Evolutionary conservation across 2,888 invertebrate species (phyloP).

Genomic region (Pheosia gnoma): DNA sequence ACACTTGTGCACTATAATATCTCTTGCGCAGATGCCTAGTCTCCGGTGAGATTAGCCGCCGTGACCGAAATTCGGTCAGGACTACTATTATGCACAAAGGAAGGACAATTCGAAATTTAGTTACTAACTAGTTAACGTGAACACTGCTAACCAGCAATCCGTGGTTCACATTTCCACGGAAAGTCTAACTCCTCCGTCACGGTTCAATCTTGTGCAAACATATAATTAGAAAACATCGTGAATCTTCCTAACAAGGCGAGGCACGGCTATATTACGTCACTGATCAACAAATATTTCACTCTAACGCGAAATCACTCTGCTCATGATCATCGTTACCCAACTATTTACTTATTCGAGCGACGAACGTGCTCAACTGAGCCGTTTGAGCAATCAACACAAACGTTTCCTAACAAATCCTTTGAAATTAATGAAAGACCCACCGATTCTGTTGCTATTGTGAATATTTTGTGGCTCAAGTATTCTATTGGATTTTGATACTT

Average conservation of each 20-base stretch:
- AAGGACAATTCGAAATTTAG: no score
- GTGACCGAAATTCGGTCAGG: no score
- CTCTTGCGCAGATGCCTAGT: no score
- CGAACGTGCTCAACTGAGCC: constrained; percentile 23
- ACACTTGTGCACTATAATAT: no score
- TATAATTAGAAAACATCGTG: constrained; percentile 1
- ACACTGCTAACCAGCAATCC: no score
- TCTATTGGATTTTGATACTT: background rate
- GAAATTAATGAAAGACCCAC: background rate
- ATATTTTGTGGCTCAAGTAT: background rate
- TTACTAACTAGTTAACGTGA: no score
- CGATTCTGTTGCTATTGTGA: background rate
- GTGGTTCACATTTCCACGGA: background rate
- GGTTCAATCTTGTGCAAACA: background rate
- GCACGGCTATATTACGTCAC: constrained; percentile 37
- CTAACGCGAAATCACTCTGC: constrained; percentile 43
- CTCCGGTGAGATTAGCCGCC: no score
- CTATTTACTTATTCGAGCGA: constrained; percentile 56
- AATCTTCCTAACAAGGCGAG: constrained; percentile 3
- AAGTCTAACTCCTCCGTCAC: background rate
- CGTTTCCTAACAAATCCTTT: constrained; percentile 3
- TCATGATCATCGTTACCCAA: constrained; percentile 43
- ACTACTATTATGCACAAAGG: no score
- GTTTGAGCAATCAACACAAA: constrained; percentile 3
- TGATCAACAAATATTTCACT: constrained; percentile 51